Evolutionary conservation across 2,113 vertebrate genomes (phyloP).

Genomic region (Scomber colias): DNA sequence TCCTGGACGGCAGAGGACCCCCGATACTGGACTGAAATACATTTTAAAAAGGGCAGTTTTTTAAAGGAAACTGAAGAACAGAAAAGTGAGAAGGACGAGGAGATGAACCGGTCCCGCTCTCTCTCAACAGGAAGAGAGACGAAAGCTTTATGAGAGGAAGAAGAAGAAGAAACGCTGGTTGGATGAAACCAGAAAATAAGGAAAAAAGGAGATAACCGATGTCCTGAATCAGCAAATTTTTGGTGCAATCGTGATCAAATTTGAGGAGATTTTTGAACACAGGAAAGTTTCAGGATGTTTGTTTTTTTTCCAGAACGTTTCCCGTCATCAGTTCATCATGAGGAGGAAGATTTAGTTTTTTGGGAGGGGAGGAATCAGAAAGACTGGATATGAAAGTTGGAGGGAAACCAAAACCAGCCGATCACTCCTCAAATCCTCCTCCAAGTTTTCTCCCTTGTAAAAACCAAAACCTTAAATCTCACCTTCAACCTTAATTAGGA

Average conservation of each 20-base stretch:
- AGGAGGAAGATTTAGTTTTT: neutral
- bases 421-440: neutral
- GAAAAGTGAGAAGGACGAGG: slow-evolving; percentile 4
- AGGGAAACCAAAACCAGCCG: too few species aligned
- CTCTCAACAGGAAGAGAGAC: neutral
- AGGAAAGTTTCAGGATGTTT: neutral
- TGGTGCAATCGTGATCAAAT: neutral
- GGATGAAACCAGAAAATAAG: slow-evolving; percentile 34
- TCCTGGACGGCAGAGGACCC: slow-evolving; percentile 17
- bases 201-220: neutral
- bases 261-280: neutral
- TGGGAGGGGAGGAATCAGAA: too few species aligned
- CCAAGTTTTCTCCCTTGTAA: neutral
- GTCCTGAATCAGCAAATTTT: neutral
- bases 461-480: neutral
- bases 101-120: neutral
- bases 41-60: neutral
- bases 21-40: slow-evolving; percentile 3
- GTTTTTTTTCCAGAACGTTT: neutral
- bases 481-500: too few species aligned
- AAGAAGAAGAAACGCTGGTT: neutral
- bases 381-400: too few species aligned
- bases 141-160: neutral
- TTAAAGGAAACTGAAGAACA: slow-evolving; percentile 33
- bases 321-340: neutral